Evolutionary conservation across 1,140 invertebrate genomes (phyloP).

Genomic region (Chironomus striatipennis): DNA sequence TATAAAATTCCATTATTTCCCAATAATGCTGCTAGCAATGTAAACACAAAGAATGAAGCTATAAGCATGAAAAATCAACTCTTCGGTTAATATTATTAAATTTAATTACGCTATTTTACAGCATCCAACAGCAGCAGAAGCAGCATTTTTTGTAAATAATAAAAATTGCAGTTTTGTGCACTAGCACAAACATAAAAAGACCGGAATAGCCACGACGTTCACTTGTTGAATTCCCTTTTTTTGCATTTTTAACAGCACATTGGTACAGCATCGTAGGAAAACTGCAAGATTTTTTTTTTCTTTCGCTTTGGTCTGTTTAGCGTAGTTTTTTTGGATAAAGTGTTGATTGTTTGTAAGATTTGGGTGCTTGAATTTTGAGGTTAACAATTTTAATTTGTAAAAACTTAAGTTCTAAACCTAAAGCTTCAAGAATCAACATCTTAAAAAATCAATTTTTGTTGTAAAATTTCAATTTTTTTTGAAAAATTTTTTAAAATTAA

Average conservation of each 20-base stretch:
- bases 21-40: too few species aligned
- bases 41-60: too few species aligned
- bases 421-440: too few species aligned
- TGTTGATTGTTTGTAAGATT: too few species aligned
- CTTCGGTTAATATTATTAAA: neutral
- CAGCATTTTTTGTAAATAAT: neutral
- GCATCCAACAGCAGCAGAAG: neutral
- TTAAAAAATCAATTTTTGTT: too few species aligned
- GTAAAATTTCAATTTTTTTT: too few species aligned
- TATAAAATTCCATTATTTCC: too few species aligned
- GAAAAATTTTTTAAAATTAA: too few species aligned
- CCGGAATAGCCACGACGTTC: slow-evolving; percentile 11
- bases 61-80: too few species aligned
- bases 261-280: neutral
- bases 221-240: slow-evolving; percentile 12
- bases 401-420: too few species aligned
- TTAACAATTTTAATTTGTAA: too few species aligned
- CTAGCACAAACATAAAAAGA: neutral
- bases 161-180: slow-evolving; percentile 1
- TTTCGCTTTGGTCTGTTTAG: neutral
- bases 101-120: neutral
- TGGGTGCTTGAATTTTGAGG: too few species aligned
- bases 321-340: neutral
- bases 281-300: neutral
- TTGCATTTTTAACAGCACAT: slow-evolving; percentile 7